Conservation (phyloP, 2,113 vertebrate genomes). For the Phaethon lepturus region DNA sequence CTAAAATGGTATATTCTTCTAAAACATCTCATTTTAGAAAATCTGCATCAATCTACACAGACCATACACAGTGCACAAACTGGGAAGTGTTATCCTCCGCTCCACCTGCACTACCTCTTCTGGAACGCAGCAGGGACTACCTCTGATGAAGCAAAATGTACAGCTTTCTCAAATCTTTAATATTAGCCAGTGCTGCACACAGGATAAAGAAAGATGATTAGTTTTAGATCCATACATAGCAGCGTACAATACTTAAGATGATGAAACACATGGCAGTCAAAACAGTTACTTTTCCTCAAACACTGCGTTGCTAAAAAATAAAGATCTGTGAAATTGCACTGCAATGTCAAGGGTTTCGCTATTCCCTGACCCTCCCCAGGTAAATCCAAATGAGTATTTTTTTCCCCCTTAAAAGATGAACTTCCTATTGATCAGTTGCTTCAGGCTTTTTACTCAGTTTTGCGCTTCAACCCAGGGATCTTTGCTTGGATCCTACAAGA, state of each 20-base stretch:
- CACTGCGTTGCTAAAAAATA: conserved; percentile 84
- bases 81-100: conserved; percentile 63
- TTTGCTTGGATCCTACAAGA: conserved; percentile 90
- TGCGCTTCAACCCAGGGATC: conserved; percentile 94
- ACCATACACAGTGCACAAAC: conserved; percentile 81
- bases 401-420: conserved; percentile 71
- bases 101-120: conserved; percentile 60
- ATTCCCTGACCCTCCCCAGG: conserved; percentile 76
- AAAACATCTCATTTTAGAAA: conserved; percentile 80
- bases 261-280: conserved; percentile 81
- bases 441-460: conserved; percentile 84
- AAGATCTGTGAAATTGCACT: conserved; percentile 85
- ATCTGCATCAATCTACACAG: conserved; percentile 80
- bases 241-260: conserved; percentile 83
- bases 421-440: conserved; percentile 54
- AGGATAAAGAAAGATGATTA: conserved; percentile 76
- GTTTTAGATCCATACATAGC: conserved; percentile 82
- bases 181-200: conserved; percentile 82
- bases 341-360: conserved; percentile 79
- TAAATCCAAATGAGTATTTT: conserved; percentile 72
- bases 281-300: conserved; percentile 77
- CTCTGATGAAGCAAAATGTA: conserved; percentile 75
- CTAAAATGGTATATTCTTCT: conserved; percentile 80
- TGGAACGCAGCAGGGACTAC: conserved; percentile 77
- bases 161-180: conserved; percentile 74